Base-by-base conservation (phyloP, 2,113 vertebrate genomes). In the Xenopus laevis region DNA sequence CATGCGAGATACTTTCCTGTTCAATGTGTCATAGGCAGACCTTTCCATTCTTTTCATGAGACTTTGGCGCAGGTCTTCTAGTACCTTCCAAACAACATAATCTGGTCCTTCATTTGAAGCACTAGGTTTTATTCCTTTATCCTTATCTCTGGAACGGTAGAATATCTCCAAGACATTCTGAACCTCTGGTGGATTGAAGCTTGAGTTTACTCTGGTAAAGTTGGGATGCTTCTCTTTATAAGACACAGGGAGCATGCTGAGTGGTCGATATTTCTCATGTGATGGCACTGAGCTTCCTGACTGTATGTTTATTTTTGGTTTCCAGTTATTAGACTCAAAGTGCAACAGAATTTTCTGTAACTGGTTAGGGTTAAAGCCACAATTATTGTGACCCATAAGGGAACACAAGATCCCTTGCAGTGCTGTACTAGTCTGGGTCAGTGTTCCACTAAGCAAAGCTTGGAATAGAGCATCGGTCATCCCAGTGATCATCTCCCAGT, bases 261-360 rank as follows among this genome's bases (percentile, higher is more conserved):
- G 90, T 13, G 91, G 90, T 67, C 84, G 91, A 9, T 88, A 82
- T 65, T 84, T 88, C 18, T 84, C 91, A 33, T 82, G 80, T 1
- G 73, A 62, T 9, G 76, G 30, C 0, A 79, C 81, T 59, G 79
- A 79, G 27, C n/a, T 79, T 59, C 77, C 77, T 27, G 94, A 85
- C 74, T 92, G 92, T 58, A 95, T 79, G 82, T 89, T 93, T 62
- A 94, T 85, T 52, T 94, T 82, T 4, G 93, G 89, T 78, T 88
- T 94, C 94, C 94, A 95, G 78, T 89, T 92, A n/a, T 83, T 89
- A 2, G 87, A 90, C 71, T 94, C 91, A 65, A 95, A 71, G 44
- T 93, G 83, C 59, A 86, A 78, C 53, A 93, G 75, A 53, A 95
- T 79, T 78, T 93, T 87, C 79, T 91, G 89, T 62, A 95, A 78